phyloP scores from a whole-genome alignment of 2,113 vertebrate genomes.

The Chroicocephalus ridibundus region DNA sequence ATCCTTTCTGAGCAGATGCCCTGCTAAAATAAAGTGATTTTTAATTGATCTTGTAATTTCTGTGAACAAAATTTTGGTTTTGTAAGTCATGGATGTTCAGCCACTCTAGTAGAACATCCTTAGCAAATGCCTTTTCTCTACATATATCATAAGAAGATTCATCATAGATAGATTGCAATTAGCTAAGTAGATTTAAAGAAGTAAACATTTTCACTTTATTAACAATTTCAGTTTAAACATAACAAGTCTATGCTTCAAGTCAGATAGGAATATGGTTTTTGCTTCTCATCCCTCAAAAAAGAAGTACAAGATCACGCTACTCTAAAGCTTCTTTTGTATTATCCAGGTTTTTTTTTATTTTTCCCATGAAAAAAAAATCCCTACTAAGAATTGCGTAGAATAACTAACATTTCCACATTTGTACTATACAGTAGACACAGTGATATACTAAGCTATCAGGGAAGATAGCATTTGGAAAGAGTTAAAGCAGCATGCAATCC shows the following conservation, averaged over 20 bases:
- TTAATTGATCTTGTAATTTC: not conserved
- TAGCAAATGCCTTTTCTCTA: not conserved
- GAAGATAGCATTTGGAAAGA: not conserved
- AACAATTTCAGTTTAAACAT: not conserved
- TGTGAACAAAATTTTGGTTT: not conserved
- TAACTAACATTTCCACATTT: not conserved
- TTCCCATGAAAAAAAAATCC: not conserved
- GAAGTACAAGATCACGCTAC: rapidly evolving
- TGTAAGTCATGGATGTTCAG: not conserved
- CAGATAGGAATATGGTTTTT: not conserved
- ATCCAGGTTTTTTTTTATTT: not conserved
- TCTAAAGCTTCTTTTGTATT: not conserved
- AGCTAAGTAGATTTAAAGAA: not conserved
- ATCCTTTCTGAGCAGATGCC: not conserved
- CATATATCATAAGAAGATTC: not conserved
- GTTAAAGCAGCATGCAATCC: rapidly evolving
- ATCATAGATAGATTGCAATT: not conserved
- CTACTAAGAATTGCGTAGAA: not conserved
- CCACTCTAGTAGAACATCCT: not conserved
- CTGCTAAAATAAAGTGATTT: not conserved
- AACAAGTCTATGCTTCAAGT: not conserved
- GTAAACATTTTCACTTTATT: not conserved
- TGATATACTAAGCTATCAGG: not conserved
- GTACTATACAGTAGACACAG: not conserved
- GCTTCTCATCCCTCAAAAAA: not conserved